phyloP scores from a whole-genome alignment of 1,140 invertebrate species.

The Dendrolimus punctatus region DNA sequence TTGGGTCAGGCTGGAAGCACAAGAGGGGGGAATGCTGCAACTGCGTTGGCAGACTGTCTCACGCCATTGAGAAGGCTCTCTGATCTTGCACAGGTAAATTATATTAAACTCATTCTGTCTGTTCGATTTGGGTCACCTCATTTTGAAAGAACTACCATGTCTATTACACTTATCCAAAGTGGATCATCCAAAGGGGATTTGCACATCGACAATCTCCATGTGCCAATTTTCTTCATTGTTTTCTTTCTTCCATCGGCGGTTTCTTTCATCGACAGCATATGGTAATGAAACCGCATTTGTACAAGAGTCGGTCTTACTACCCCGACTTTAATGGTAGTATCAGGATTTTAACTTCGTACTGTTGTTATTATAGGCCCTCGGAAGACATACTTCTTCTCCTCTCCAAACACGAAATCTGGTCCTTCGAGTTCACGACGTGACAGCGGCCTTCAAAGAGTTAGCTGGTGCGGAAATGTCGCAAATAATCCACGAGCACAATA shows the following conservation, averaged over 20 bases:
- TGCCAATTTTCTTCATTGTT: neutral
- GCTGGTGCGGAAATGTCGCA: slow-evolving; percentile 75
- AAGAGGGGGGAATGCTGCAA: slow-evolving; percentile 70
- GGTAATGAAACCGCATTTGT: too few species aligned
- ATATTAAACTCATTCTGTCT: neutral
- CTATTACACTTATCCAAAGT: too few species aligned
- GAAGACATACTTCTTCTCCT: slow-evolving; percentile 82
- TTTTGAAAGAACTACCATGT: too few species aligned
- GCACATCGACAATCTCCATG: too few species aligned
- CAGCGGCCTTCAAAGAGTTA: slow-evolving; percentile 81
- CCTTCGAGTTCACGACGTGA: slow-evolving; percentile 84
- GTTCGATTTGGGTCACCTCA: too few species aligned
- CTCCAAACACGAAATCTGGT: slow-evolving; percentile 86
- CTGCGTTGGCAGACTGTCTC: slow-evolving; percentile 80
- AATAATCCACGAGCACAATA: slow-evolving; percentile 63
- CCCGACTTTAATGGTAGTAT: neutral
- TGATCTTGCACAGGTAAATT: slow-evolving; percentile 75
- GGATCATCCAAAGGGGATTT: too few species aligned
- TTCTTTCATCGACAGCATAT: neutral
- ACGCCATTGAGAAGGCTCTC: slow-evolving; percentile 78
- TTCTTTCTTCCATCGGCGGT: slow-evolving; percentile 4
- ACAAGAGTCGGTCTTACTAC: too few species aligned
- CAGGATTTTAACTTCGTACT: neutral
- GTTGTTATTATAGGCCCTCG: slow-evolving; percentile 73
- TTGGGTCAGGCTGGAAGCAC: slow-evolving; percentile 72